These are phyloP conservation scores for Valencia hispanica DNA, from an alignment of 2,797 vertebrate species.

Conservation along the genomic window DNA sequence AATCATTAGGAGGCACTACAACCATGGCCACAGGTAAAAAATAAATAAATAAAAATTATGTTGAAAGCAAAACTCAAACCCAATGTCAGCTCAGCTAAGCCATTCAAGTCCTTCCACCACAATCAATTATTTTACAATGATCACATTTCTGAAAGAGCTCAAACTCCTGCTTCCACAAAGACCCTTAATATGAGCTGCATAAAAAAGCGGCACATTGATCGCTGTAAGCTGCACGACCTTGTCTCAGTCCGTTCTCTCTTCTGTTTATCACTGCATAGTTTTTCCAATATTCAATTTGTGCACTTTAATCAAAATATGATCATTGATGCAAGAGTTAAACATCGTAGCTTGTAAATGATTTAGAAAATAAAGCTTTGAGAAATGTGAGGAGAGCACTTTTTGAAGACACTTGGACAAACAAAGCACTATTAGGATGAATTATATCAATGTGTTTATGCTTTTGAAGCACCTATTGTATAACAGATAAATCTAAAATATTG, in stretches of 20 bases:
- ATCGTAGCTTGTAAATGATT: constrained; percentile 14
- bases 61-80: neutral
- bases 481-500: neutral
- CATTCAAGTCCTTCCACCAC: neutral
- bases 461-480: neutral
- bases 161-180: neutral
- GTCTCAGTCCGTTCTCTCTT: constrained; percentile 22
- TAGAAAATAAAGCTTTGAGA: constrained; percentile 5
- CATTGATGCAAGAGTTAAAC: constrained; percentile 31
- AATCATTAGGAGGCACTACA: too few species aligned
- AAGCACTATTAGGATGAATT: neutral
- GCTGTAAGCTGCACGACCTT: constrained; percentile 11
- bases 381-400: neutral
- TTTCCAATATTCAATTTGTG: constrained; percentile 30
- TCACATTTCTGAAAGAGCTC: neutral
- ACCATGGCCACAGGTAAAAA: neutral
- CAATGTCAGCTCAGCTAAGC: neutral
- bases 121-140: neutral
- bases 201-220: neutral
- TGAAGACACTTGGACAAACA: neutral
- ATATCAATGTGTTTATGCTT: neutral
- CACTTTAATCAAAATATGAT: constrained; percentile 46
- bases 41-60: neutral
- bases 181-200: neutral
- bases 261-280: constrained; percentile 32